Percentiles rank a stretch among this genome's conserved stretches.
Conservation (phyloP, 1,140 invertebrate species). For the Eueides isabella region DNA sequence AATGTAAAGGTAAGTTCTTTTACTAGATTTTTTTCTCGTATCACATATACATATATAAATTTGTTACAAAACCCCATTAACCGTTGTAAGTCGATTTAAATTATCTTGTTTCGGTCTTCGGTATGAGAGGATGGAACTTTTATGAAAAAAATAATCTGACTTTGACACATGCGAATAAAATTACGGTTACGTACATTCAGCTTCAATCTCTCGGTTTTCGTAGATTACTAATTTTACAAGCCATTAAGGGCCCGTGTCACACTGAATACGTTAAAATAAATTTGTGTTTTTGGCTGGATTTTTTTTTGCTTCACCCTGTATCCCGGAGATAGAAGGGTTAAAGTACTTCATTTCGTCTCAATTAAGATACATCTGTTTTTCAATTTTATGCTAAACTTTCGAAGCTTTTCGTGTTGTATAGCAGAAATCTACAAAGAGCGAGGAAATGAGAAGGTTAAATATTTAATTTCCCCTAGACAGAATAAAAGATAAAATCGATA, state of each 20-base stretch:
- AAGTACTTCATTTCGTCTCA: too few species aligned
- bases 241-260: conserved; percentile 4
- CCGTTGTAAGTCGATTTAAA: conserved; percentile 13
- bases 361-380: too few species aligned
- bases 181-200: conserved; percentile 6
- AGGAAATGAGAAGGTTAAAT: too few species aligned
- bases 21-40: not conserved
- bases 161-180: conserved; percentile 21
- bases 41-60: not conserved
- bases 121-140: conserved; percentile 15
- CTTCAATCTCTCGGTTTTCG: not conserved
- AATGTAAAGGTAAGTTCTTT: too few species aligned
- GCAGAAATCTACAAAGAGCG: too few species aligned
- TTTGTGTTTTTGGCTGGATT: too few species aligned
- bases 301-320: too few species aligned
- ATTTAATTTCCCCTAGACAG: too few species aligned
- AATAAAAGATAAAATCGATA: too few species aligned
- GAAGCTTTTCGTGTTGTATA: too few species aligned
- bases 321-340: too few species aligned
- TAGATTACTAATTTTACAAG: conserved; percentile 15
- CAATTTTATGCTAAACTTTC: too few species aligned
- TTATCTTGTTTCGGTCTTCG: conserved; percentile 1
- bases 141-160: conserved; percentile 25
- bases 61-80: not conserved
- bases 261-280: not conserved